These are phyloP conservation scores for Heliconius charithonia DNA, from an alignment of 2,888 invertebrate species.

Conservation along the genomic window DNA sequence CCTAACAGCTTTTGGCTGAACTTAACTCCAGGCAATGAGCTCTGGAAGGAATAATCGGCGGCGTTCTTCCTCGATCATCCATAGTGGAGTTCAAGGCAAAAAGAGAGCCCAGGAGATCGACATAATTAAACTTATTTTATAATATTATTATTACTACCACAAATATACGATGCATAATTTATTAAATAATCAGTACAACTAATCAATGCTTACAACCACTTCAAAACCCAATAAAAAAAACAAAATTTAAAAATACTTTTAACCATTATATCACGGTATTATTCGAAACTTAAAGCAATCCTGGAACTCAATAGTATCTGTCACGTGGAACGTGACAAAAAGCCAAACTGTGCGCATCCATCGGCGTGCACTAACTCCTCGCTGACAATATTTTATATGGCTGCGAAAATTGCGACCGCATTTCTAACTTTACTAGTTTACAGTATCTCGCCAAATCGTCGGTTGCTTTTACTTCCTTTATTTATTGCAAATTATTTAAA, in stretches of 20 bases:
- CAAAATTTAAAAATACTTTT: background rate
- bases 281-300: conserved; percentile 41
- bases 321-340: conserved; percentile 65
- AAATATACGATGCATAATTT: background rate
- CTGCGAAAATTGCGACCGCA: conserved; percentile 75
- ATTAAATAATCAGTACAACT: background rate
- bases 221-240: background rate
- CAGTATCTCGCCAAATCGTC: conserved; percentile 59
- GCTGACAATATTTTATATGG: conserved; percentile 76
- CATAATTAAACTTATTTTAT: too few relatives aligned
- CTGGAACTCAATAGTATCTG: conserved; percentile 53
- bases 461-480: conserved; percentile 55
- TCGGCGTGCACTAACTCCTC: conserved; percentile 58
- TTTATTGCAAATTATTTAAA: conserved; percentile 20
- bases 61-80: too few relatives aligned
- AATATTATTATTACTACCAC: too few relatives aligned
- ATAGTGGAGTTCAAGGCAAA: too few relatives aligned
- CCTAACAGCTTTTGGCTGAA: too few relatives aligned
- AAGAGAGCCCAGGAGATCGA: too few relatives aligned
- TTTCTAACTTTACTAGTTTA: conserved; percentile 77
- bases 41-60: too few relatives aligned
- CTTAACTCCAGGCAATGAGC: too few relatives aligned
- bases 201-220: background rate
- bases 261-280: conserved; percentile 7
- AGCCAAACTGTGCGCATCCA: conserved; percentile 65